These are phyloP conservation scores for Megalops cyprinoides DNA, from an alignment of 2,797 vertebrate species.

Conservation along the genomic window DNA sequence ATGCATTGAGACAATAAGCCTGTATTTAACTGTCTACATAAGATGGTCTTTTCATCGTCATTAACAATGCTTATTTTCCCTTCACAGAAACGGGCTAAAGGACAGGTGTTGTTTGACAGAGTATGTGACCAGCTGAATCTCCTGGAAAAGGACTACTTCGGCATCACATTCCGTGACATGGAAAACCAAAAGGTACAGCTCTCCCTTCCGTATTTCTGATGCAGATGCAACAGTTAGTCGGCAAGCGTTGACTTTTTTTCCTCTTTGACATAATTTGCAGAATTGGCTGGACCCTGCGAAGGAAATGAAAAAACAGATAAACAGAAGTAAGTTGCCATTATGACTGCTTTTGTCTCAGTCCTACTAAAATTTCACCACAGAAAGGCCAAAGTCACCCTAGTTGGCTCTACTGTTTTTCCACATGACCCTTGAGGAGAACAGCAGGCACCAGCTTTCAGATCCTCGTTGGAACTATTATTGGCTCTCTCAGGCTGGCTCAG, in stretches of 20 bases:
- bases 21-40: no score
- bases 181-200: conserved; percentile 90
- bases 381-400: neutral
- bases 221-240: neutral
- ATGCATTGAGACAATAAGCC: no score
- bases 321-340: conserved; percentile 83
- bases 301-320: conserved; percentile 96
- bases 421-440: neutral
- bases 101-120: conserved; percentile 86
- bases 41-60: no score
- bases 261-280: conserved; percentile 59
- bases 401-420: neutral
- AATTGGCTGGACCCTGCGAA: conserved; percentile 96
- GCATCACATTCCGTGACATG: conserved; percentile 84
- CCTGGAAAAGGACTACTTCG: conserved; percentile 94
- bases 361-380: neutral
- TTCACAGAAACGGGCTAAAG: conserved; percentile 86
- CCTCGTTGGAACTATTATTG: neutral
- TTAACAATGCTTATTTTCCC: conserved; percentile 31
- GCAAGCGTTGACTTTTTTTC: neutral
- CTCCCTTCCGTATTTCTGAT: neutral
- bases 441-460: neutral
- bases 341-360: neutral
- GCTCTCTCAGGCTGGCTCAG: neutral
- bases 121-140: conserved; percentile 94